A percentile compares a stretch with the other conserved stretches of the same genome.
phyloP scores from a whole-genome alignment of 2,888 invertebrate species.

The Metallyticus violacea region DNA sequence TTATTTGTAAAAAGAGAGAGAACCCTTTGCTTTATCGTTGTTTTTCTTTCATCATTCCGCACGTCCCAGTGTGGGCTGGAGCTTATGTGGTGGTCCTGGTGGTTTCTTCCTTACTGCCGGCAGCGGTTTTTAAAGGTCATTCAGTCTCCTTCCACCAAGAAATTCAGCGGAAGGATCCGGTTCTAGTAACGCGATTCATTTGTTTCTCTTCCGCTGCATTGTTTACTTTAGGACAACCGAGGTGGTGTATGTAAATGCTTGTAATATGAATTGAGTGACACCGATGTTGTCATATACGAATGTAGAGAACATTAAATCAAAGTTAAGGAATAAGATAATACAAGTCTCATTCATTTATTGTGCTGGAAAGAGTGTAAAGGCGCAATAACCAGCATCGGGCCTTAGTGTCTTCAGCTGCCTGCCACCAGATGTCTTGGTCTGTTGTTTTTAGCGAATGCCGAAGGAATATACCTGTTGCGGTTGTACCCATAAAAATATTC shows the following conservation, averaged over 20 bases:
- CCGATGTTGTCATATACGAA: not conserved
- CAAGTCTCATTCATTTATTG: no score
- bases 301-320: no score
- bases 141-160: not conserved
- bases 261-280: no score
- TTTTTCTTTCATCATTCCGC: not conserved
- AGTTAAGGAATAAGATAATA: no score
- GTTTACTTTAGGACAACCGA: not conserved
- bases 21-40: not conserved
- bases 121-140: not conserved
- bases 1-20: no score
- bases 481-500: no score
- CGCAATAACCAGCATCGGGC: no score
- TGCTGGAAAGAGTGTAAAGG: not conserved
- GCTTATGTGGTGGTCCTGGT: not conserved
- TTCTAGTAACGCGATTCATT: not conserved
- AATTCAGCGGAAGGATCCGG: not conserved
- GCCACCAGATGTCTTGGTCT: no score
- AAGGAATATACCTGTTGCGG: no score
- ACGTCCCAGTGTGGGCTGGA: not conserved
- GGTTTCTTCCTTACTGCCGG: not conserved
- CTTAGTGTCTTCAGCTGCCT: no score
- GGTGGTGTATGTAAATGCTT: no score
- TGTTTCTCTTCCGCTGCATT: not conserved
- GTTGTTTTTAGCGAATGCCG: no score